phyloP scores from a whole-genome alignment of 2,113 vertebrate genomes.

The Elachura formosa region DNA sequence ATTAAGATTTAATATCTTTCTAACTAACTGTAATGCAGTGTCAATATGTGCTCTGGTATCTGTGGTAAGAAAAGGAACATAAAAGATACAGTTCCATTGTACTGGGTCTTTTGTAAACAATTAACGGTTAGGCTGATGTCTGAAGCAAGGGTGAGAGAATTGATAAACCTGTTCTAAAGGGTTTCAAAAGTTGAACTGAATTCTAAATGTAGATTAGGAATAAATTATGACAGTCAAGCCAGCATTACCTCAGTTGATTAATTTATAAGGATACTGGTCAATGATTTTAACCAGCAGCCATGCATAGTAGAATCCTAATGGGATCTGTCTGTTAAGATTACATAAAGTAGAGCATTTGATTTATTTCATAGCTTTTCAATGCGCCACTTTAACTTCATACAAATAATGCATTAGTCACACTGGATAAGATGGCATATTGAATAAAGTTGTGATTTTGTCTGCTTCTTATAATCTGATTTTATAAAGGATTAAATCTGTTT shows the following conservation, averaged over 20 bases:
- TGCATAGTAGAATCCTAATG: slow-evolving; percentile 71
- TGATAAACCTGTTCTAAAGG: slow-evolving; percentile 64
- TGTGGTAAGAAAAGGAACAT: slow-evolving; percentile 33
- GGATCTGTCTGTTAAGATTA: slow-evolving; percentile 78
- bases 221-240: slow-evolving; percentile 66
- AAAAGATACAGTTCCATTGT: not conserved
- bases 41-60: slow-evolving; percentile 1
- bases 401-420: slow-evolving; percentile 79
- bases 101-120: slow-evolving; percentile 36
- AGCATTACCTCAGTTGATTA: slow-evolving; percentile 75
- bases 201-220: slow-evolving; percentile 72
- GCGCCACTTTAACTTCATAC: slow-evolving; percentile 75
- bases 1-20: slow-evolving; percentile 46
- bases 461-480: slow-evolving; percentile 74
- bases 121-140: not conserved
- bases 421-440: slow-evolving; percentile 72
- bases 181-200: slow-evolving; percentile 68
- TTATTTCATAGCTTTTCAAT: slow-evolving; percentile 74
- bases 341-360: slow-evolving; percentile 74
- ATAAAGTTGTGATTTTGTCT: slow-evolving; percentile 75
- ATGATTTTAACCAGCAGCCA: slow-evolving; percentile 79
- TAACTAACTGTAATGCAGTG: slow-evolving; percentile 25
- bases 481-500: slow-evolving; percentile 69
- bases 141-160: slow-evolving; percentile 46
- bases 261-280: slow-evolving; percentile 77